Base-by-base conservation (phyloP, 2,113 vertebrate genomes). In the Megatriorchis doriae region DNA sequence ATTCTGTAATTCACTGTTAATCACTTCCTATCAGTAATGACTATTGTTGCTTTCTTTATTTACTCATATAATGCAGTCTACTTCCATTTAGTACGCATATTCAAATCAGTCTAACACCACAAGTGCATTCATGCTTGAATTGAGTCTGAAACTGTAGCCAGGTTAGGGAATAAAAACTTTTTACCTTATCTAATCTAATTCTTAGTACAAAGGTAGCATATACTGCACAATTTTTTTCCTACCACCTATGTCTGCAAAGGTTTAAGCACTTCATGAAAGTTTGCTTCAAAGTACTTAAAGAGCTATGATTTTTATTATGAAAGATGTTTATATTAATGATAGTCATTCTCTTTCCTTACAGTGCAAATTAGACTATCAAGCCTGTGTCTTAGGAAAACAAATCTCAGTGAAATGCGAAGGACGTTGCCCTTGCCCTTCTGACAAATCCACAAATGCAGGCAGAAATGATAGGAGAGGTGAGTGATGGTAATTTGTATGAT, bases 291-390 rank as follows among this genome's bases (percentile, higher is more conserved):
- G 85, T 86, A 81, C 45, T 66, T 82, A 61, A n/a, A 58, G 18
- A 90, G 14, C 31, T 94, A 26, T 14, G 68, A 47, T 62, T 92
- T 91, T 45, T 75, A 67, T 70, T 65, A 62, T 40, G 83, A 74
- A 66, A 62, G 10, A 4, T 71, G 26, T 71, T 95, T 93, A 7
- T 56, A 56, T 94, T 94, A 77, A 85, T 86, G 42, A 18, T 50
- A 88, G 32, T 81, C 4, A 53, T 95, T 97, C 40, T 96, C 27
- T 97, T 40, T 95, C 71, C 52, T 80, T 97, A 70, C 97, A 99
- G 99, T 99, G 99, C 98, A 99, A 99, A 96, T 98, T 99, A 91
- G 99, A 99, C 75, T 99, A 99, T 97, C 99, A 99, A 96, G 98
- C 99, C 7, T 99, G 99, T 97, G 98, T 99, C 97, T 98, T 98